A percentile compares a stretch with the other conserved stretches of the same genome.
phyloP scores from a whole-genome alignment of 2,113 vertebrate genomes.

The Entosphenus tridentatus region DNA sequence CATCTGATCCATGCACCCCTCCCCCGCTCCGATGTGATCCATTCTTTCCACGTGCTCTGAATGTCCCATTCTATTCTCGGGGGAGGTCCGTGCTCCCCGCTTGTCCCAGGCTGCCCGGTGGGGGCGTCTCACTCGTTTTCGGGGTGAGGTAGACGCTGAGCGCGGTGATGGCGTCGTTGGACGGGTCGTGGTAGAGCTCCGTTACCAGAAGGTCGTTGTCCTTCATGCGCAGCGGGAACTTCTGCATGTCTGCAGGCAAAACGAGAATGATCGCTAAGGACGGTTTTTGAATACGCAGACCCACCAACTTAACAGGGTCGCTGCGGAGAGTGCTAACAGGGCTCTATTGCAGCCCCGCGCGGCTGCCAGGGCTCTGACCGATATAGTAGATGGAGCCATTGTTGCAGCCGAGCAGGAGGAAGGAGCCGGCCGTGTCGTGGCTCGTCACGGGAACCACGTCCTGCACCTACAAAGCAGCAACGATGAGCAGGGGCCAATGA shows the following conservation, averaged over 20 bases:
- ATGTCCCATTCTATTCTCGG: too few species aligned
- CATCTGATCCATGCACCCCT: too few species aligned
- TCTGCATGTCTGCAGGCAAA: constrained; percentile 58
- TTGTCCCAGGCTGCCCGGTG: too few species aligned
- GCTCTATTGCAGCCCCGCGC: not conserved
- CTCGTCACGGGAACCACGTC: constrained; percentile 93
- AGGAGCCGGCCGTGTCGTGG: constrained; percentile 86
- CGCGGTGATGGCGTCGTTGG: constrained; percentile 81
- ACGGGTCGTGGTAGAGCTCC: constrained; percentile 79
- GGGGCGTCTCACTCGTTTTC: constrained; percentile 58
- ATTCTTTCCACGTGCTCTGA: too few species aligned
- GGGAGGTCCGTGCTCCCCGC: too few species aligned
- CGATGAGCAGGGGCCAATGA: too few species aligned
- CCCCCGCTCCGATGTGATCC: too few species aligned
- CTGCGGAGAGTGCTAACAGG: too few species aligned
- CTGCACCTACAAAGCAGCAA: constrained; percentile 39
- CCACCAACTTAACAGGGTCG: too few species aligned
- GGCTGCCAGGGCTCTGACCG: constrained; percentile 23
- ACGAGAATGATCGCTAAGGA: too few species aligned
- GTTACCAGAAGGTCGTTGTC: constrained; percentile 90
- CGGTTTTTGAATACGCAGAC: too few species aligned
- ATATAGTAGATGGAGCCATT: constrained; percentile 97
- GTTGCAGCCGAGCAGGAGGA: constrained; percentile 74
- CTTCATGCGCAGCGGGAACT: constrained; percentile 88
- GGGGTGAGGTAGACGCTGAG: constrained; percentile 93